phyloP scores from a whole-genome alignment of 2,888 invertebrate species.

The Heteromurus nitidus region DNA sequence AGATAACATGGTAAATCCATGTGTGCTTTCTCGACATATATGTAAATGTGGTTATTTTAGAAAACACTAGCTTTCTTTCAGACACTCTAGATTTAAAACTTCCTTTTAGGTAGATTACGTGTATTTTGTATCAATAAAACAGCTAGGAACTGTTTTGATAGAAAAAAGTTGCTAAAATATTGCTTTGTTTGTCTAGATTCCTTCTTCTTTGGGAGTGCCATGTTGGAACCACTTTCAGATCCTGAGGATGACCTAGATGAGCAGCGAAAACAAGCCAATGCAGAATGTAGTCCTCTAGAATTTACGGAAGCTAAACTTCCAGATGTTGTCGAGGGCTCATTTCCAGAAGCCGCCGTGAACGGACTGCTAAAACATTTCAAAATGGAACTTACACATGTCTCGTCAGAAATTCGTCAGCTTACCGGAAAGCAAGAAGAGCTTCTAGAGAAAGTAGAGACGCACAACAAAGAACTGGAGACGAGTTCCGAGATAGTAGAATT shows the following conservation, averaged over 20 bases:
- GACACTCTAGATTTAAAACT: no score
- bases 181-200: no score
- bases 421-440: conserved; percentile 65
- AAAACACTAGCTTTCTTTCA: no score
- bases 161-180: no score
- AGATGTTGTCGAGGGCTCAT: conserved; percentile 52
- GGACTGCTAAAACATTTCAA: conserved; percentile 66
- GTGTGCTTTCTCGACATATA: no score
- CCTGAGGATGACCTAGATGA: conserved; percentile 54
- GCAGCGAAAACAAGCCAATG: background rate
- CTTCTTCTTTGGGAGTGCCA: conserved; percentile 18
- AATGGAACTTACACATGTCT: conserved; percentile 68
- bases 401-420: conserved; percentile 65
- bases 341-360: conserved; percentile 60
- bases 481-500: conserved; percentile 64
- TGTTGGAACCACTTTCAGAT: conserved; percentile 55
- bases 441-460: conserved; percentile 65
- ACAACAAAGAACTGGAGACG: conserved; percentile 61
- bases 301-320: conserved; percentile 42
- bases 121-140: no score
- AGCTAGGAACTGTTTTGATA: no score
- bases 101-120: no score
- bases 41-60: no score
- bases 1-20: conserved; percentile 11
- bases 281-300: conserved; percentile 24